Conservation (phyloP, 2,888 invertebrate genomes). For the Microplitis manilae region DNA sequence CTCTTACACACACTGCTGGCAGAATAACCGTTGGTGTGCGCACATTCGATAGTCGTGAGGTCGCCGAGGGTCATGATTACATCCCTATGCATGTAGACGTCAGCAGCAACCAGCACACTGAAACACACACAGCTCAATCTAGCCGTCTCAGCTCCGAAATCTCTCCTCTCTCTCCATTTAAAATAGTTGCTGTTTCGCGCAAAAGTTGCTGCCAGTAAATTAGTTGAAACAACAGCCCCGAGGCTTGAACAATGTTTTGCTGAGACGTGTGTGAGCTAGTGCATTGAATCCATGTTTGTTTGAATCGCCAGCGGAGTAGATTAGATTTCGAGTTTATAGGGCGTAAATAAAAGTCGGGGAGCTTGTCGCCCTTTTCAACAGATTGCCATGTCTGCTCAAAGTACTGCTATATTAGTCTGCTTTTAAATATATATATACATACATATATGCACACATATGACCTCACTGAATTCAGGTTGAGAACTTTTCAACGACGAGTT, state of each 20-base stretch:
- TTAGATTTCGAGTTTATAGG: slow-evolving; percentile 71
- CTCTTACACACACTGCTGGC: background rate
- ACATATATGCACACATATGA: background rate
- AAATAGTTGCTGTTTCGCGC: slow-evolving; percentile 15
- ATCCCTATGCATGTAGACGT: background rate
- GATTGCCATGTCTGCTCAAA: no score
- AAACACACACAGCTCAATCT: slow-evolving; percentile 35
- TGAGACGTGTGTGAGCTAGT: slow-evolving; percentile 9
- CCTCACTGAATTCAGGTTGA: slow-evolving; percentile 13
- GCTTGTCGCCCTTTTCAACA: background rate
- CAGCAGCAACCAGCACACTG: slow-evolving; percentile 4
- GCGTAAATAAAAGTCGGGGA: slow-evolving; percentile 61
- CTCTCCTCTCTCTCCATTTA: background rate
- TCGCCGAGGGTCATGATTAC: slow-evolving; percentile 22
- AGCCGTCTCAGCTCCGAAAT: background rate
- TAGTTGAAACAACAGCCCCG: slow-evolving; percentile 37
- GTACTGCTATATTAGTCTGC: no score
- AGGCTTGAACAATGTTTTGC: slow-evolving; percentile 22
- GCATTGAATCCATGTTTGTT: slow-evolving; percentile 37
- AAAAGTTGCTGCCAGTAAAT: slow-evolving; percentile 11
- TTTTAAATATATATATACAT: slow-evolving; percentile 9
- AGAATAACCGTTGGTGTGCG: background rate
- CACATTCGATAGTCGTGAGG: slow-evolving; percentile 23
- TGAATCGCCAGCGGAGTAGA: slow-evolving; percentile 66
- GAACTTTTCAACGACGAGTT: slow-evolving; percentile 24